Base-by-base conservation (phyloP, 2,888 invertebrate genomes). In the Cerastoderma edule region DNA sequence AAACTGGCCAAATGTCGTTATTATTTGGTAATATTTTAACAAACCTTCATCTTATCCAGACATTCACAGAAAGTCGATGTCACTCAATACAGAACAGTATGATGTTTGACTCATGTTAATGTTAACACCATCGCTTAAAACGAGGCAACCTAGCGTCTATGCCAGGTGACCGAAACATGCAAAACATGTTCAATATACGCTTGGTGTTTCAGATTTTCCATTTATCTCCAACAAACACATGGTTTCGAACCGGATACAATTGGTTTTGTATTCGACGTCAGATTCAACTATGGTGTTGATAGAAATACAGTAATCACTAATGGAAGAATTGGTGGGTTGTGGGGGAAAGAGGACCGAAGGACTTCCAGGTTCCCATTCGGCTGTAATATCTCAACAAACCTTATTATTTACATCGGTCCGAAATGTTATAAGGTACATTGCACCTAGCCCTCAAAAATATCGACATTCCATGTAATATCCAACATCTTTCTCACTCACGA, bases 381-480 rank as follows among this genome's bases (percentile, higher is more conserved):
- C 22, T 32, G 16, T 3, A 56, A 60, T 22, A 8, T 48, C n/a
- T 60, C 46, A 19, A 57, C 57, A 46, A 57, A 69, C 6, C 19
- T 69, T 30, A 69, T 69, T 30, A 22, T 69, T 19, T 46, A 57
- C 46, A 50, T 63, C 16, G 60, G 46, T 39, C 48, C 32, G 8
- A 27, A 69, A 19, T 48, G 50, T 19, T 60, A 30, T 30, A 69
- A 69, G 69, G 69, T 69, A 69, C 27, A 56, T 6, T 30, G 32
- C 56, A 56, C 56, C 28, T 6, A 39, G 16, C 39, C 39, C 39
- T 10, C 8, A 39, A 16, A n/a, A n/a, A n/a, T n/a, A n/a, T n/a
- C n/a, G n/a, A n/a, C n/a, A n/a, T n/a, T n/a, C n/a, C n/a, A n/a
- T n/a, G n/a, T n/a, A n/a, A n/a, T n/a, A n/a, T n/a, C n/a, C n/a